Conservation (phyloP, 2,888 invertebrate species). For the Ornithoptera alexandrae region DNA sequence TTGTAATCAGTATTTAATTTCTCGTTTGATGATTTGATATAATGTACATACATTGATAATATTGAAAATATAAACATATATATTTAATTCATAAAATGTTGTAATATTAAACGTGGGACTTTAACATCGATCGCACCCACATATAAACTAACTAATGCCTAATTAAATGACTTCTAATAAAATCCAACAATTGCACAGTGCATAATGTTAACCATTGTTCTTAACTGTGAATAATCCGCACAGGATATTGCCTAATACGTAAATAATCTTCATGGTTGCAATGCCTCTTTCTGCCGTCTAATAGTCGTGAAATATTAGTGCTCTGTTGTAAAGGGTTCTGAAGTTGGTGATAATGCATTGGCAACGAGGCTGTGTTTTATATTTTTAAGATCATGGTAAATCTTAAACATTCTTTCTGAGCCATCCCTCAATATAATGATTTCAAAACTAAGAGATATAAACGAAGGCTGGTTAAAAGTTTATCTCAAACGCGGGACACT, state of each 20-base stretch:
- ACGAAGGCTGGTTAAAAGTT: not conserved
- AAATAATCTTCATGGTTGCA: not conserved
- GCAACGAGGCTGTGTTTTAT: too few species aligned
- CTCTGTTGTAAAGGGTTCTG: too few species aligned
- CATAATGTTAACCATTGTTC: constrained; percentile 18
- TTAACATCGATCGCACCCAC: constrained; percentile 19
- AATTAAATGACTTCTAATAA: constrained; percentile 4
- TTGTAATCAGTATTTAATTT: too few species aligned
- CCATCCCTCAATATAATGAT: too few species aligned
- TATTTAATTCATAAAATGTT: not conserved
- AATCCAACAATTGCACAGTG: constrained; percentile 15
- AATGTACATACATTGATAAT: not conserved
- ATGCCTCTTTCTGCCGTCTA: too few species aligned
- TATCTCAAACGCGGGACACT: not conserved
- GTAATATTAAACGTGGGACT: constrained; percentile 24
- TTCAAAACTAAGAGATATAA: not conserved
- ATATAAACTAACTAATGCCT: constrained; percentile 3
- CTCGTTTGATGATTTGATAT: not conserved
- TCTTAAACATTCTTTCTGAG: too few species aligned
- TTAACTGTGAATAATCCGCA: constrained; percentile 9
- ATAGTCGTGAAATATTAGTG: too few species aligned
- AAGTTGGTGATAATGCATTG: too few species aligned
- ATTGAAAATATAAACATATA: not conserved
- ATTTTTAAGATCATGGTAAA: too few species aligned
- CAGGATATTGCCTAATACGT: constrained; percentile 18